Percentiles rank a stretch among this genome's conserved stretches.
These are phyloP conservation scores for Eira barbara DNA, from an alignment of 2,113 vertebrate species.

Conservation along the genomic window DNA sequence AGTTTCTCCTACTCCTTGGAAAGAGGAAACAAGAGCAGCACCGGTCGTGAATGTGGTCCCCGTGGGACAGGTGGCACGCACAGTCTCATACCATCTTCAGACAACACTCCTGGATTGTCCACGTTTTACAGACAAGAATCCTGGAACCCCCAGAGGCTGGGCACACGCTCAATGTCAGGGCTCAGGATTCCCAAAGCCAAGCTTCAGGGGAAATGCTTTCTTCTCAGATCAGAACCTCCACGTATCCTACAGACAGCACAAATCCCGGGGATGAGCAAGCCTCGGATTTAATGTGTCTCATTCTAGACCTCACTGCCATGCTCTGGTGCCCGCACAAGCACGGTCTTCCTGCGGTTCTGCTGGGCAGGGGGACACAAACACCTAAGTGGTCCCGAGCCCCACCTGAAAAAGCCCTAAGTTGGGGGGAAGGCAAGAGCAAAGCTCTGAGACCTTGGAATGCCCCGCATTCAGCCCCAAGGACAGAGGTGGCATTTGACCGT, in stretches of 20 bases:
- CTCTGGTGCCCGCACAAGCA: fast-evolving
- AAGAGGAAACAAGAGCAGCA: neutral
- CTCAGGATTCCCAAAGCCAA: neutral
- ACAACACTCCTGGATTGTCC: neutral
- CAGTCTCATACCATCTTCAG: neutral
- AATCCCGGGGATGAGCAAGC: neutral
- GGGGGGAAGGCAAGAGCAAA: neutral
- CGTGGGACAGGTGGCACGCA: no score
- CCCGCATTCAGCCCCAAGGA: conserved; percentile 27
- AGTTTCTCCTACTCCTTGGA: neutral
- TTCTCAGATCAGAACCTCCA: neutral
- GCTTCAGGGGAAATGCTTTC: neutral
- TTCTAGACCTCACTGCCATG: neutral
- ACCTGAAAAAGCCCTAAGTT: neutral
- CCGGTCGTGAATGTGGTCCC: no score
- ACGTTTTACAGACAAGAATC: neutral
- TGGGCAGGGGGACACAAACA: neutral
- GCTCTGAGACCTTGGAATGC: neutral
- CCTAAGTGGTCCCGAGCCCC: neutral
- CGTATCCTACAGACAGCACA: neutral
- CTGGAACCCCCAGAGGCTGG: neutral
- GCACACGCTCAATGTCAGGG: neutral
- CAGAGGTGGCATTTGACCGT: neutral
- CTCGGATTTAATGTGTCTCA: neutral
- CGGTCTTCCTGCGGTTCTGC: neutral